Conservation (phyloP, 1,140 invertebrate species). For the Euwallacea fornicatus region DNA sequence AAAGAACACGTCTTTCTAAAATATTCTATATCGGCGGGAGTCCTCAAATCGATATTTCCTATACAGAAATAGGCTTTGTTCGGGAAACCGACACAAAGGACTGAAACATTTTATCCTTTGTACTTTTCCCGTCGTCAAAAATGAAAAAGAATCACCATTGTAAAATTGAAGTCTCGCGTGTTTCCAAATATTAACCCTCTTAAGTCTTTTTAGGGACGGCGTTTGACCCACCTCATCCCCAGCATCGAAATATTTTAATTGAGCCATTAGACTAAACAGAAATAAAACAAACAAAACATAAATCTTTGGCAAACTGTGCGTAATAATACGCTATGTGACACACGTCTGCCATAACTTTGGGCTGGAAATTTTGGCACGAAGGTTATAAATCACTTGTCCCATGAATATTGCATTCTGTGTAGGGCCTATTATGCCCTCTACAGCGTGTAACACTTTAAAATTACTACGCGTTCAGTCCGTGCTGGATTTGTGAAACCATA, state of each 20-base stretch:
- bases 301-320: constrained; percentile 32
- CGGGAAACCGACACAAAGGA: constrained; percentile 6
- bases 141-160: constrained; percentile 24
- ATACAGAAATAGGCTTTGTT: constrained; percentile 27
- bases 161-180: constrained; percentile 22
- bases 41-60: constrained; percentile 21
- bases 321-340: constrained; percentile 34
- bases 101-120: constrained; percentile 20
- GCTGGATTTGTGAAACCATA: constrained; percentile 17
- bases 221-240: no score
- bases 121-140: constrained; percentile 22
- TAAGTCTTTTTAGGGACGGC: no score
- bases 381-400: constrained; percentile 31
- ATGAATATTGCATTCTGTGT: constrained; percentile 36
- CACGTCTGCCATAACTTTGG: constrained; percentile 32
- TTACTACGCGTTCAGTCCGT: constrained; percentile 30
- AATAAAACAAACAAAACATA: constrained; percentile 30
- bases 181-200: constrained; percentile 11
- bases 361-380: constrained; percentile 28
- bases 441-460: constrained; percentile 36
- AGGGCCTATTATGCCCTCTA: constrained; percentile 33
- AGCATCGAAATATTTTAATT: constrained; percentile 21
- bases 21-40: constrained; percentile 17
- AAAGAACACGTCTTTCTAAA: constrained; percentile 6
- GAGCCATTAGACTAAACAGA: constrained; percentile 21